Conservation (phyloP, 1,140 invertebrate species). For the Archivesica marissinica region DNA sequence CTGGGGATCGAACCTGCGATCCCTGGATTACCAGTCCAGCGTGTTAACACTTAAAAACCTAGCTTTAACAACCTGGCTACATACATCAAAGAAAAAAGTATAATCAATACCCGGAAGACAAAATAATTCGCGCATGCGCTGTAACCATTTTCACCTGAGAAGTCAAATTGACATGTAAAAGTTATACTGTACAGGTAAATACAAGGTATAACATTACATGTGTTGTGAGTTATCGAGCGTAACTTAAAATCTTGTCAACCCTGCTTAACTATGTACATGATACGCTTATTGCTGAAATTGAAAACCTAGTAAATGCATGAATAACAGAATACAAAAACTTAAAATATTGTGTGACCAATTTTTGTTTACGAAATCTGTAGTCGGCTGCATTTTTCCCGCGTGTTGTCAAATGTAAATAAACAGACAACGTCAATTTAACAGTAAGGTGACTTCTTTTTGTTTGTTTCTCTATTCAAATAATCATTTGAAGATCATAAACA, state of each 20-base stretch:
- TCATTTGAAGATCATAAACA: slow-evolving; percentile 31
- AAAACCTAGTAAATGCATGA: not conserved
- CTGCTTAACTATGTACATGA: not conserved
- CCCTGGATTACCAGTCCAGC: too few species aligned
- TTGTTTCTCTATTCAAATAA: slow-evolving; percentile 14
- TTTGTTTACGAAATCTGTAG: not conserved
- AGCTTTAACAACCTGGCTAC: too few species aligned
- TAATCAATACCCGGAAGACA: not conserved
- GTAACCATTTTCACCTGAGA: slow-evolving; percentile 16
- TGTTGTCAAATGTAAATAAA: slow-evolving; percentile 13
- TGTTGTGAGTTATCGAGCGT: slow-evolving; percentile 22
- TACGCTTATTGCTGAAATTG: not conserved
- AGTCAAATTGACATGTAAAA: slow-evolving; percentile 36
- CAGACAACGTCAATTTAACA: not conserved
- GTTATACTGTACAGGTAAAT: slow-evolving; percentile 4
- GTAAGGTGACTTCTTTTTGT: not conserved
- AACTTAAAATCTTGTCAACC: slow-evolving; percentile 1
- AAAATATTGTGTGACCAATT: not conserved
- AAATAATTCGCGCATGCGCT: slow-evolving; percentile 6
- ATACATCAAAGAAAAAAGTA: not conserved
- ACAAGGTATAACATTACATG: slow-evolving; percentile 16
- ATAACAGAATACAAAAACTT: not conserved
- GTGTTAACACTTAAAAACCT: not conserved
- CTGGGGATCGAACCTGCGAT: too few species aligned
- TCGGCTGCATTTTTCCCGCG: not conserved